These are phyloP conservation scores for Stictonetta naevosa DNA, from an alignment of 2,113 vertebrate genomes.

Conservation along the genomic window DNA sequence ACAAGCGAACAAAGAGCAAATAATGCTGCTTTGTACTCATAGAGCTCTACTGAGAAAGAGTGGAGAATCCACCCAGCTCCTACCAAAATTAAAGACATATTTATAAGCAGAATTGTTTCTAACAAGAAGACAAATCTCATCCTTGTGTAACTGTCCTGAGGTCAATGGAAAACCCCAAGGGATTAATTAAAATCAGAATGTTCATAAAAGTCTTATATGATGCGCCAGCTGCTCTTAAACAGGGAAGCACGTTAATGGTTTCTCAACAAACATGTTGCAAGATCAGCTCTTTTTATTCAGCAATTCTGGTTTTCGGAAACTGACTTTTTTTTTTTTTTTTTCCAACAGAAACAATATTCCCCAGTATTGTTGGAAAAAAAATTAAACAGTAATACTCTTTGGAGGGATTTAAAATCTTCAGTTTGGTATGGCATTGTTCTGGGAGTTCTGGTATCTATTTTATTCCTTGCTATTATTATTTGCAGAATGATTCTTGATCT, in stretches of 20 bases:
- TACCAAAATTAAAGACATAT: conserved; percentile 62
- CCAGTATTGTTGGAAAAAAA: neutral
- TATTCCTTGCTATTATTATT: neutral
- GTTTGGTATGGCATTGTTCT: neutral
- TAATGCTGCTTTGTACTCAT: neutral
- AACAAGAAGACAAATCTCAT: conserved; percentile 51
- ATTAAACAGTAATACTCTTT: neutral
- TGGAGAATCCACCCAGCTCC: conserved; percentile 24
- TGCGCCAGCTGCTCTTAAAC: conserved; percentile 57
- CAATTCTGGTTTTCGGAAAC: conserved; percentile 34
- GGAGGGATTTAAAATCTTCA: neutral
- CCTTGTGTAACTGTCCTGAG: conserved; percentile 52
- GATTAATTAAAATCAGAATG: conserved; percentile 62
- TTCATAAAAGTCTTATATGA: conserved; percentile 26
- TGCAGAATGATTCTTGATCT: neutral
- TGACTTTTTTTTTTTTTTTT: neutral
- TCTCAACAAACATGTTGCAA: conserved; percentile 48
- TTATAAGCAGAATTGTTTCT: conserved; percentile 59
- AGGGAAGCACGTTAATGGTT: conserved; percentile 37
- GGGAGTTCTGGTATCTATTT: neutral
- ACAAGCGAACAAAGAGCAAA: neutral
- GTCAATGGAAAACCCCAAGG: conserved; percentile 45
- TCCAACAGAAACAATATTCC: neutral
- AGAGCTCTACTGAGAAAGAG: neutral
- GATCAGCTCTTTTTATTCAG: conserved; percentile 51